These are phyloP conservation scores for Pagrus major DNA, from an alignment of 2,113 vertebrate species.

Conservation along the genomic window DNA sequence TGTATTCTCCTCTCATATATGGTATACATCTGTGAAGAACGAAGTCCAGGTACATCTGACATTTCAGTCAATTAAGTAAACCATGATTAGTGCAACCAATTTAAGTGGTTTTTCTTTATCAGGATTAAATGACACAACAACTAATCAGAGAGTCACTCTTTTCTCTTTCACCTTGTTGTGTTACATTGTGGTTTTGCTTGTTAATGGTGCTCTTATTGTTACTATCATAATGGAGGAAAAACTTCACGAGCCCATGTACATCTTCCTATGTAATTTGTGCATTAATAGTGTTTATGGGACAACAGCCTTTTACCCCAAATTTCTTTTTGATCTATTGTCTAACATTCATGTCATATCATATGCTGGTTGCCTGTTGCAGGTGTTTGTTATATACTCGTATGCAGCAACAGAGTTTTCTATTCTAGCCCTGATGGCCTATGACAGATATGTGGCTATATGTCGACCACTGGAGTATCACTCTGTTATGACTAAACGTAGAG, in stretches of 20 bases:
- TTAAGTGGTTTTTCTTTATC: background rate
- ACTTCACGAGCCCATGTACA: slow-evolving; percentile 32
- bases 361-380: background rate
- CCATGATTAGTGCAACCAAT: background rate
- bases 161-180: background rate
- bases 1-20: background rate
- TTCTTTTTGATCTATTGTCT: background rate
- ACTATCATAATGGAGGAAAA: slow-evolving; percentile 4
- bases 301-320: slow-evolving; percentile 22
- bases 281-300: slow-evolving; percentile 9
- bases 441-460: slow-evolving; percentile 8
- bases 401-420: background rate
- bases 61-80: background rate
- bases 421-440: slow-evolving; percentile 7
- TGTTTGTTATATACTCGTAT: slow-evolving; percentile 9
- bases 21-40: background rate
- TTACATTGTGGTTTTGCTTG: slow-evolving; percentile 1
- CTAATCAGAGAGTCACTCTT: background rate
- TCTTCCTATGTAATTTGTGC: slow-evolving; percentile 5
- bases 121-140: slow-evolving; percentile 1
- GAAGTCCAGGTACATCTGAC: background rate
- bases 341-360: slow-evolving; percentile 5
- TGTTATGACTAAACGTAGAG: slow-evolving; percentile 11
- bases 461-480: slow-evolving; percentile 18
- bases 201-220: background rate